Conservation (phyloP, 1,140 invertebrate genomes). For the Hylyphantes graminicola region DNA sequence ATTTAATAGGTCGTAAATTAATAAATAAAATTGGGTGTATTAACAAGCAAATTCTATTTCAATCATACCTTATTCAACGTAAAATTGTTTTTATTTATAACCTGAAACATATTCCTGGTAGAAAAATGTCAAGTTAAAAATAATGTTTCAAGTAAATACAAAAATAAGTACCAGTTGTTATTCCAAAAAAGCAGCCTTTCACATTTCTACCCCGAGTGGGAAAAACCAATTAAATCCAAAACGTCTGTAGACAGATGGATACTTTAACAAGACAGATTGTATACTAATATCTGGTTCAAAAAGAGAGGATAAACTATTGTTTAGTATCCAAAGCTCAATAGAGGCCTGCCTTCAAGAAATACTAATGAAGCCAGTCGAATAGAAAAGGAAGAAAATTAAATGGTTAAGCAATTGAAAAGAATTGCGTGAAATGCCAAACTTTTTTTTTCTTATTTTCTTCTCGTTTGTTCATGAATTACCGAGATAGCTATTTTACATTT, state of each 20-base stretch:
- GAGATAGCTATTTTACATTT: too few relatives aligned
- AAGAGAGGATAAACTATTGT: conserved; percentile 41
- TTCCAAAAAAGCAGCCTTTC: too few relatives aligned
- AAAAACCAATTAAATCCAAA: conserved; percentile 49
- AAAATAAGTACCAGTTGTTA: too few relatives aligned
- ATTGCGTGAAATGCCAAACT: conserved; percentile 11
- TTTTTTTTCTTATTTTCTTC: conserved; percentile 34
- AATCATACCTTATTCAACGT: too few relatives aligned
- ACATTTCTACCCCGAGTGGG: neutral
- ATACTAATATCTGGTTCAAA: conserved; percentile 45
- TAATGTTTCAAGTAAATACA: too few relatives aligned
- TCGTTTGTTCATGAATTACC: too few relatives aligned
- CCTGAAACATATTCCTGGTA: too few relatives aligned
- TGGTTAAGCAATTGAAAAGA: conserved; percentile 49
- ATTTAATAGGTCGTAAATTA: too few relatives aligned
- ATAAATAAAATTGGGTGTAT: too few relatives aligned
- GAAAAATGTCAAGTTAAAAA: too few relatives aligned
- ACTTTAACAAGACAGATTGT: conserved; percentile 55
- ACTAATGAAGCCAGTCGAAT: conserved; percentile 24
- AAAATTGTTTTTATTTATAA: too few relatives aligned
- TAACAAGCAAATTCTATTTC: too few relatives aligned
- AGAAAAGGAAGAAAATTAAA: conserved; percentile 46
- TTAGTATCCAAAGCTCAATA: conserved; percentile 6
- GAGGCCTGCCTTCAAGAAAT: conserved; percentile 32
- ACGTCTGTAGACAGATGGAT: conserved; percentile 35